Percentiles rank a stretch among this genome's conserved stretches.
These are phyloP conservation scores for Antheraea yamamai DNA, from an alignment of 2,888 invertebrate genomes.

Conservation along the genomic window DNA sequence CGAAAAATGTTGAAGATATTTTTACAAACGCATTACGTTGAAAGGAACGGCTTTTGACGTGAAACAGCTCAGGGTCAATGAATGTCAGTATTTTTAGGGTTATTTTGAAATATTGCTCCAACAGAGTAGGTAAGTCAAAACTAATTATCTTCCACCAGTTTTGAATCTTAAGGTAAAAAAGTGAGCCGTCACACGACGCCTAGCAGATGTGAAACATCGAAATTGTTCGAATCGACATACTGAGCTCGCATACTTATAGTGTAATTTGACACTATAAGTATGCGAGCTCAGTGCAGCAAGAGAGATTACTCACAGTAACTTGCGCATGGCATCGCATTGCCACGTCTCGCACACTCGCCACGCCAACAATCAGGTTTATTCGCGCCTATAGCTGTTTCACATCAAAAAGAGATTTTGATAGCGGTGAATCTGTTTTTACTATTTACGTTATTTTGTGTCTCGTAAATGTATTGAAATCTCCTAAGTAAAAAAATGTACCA, in stretches of 20 bases:
- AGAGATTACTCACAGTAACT: no score
- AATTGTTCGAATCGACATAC: no score
- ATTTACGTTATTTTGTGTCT: background rate
- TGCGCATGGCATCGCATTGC: no score
- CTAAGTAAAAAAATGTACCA: background rate
- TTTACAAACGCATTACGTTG: conserved; percentile 19
- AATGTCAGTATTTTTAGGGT: conserved; percentile 10
- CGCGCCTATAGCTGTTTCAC: no score
- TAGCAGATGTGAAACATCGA: no score
- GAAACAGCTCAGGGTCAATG: conserved; percentile 13
- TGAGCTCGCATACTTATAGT: no score
- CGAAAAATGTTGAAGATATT: conserved; percentile 21
- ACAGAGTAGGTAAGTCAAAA: background rate
- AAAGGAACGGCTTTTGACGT: conserved; percentile 15
- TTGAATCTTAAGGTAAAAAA: background rate
- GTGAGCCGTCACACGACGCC: no score
- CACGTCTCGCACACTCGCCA: no score
- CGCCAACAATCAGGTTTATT: no score
- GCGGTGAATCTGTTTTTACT: background rate
- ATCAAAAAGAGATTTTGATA: background rate
- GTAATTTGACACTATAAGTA: no score
- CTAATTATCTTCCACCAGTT: background rate
- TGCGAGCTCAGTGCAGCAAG: no score
- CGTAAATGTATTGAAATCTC: background rate
- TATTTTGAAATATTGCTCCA: background rate